Percentiles rank a stretch among this genome's conserved stretches.
These are phyloP conservation scores for Morbakka virulenta DNA, from an alignment of 30 jellyfish, hydroid and myxozoan genomes.

Conservation along the genomic window DNA sequence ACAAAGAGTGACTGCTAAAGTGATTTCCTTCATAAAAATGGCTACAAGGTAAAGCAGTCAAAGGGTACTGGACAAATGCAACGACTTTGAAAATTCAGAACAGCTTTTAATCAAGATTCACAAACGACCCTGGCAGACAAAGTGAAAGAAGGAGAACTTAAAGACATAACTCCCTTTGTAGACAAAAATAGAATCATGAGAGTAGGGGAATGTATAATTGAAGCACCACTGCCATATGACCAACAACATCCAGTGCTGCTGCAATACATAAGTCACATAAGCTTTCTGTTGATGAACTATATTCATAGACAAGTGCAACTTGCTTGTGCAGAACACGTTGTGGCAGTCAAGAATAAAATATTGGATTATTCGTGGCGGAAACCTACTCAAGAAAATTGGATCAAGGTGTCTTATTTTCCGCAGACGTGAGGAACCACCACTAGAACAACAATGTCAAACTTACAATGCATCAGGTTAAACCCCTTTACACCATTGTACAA, in stretches of 20 bases:
- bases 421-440: background rate
- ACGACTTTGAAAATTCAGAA: slow-evolving; percentile 32
- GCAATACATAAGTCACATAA: slow-evolving; percentile 22
- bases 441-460: background rate
- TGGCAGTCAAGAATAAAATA: slow-evolving; percentile 3
- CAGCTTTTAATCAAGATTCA: slow-evolving; percentile 28
- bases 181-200: slow-evolving; percentile 48
- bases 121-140: slow-evolving; percentile 34
- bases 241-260: slow-evolving; percentile 49
- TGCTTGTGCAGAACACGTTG: slow-evolving; percentile 46
- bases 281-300: slow-evolving; percentile 21
- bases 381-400: background rate
- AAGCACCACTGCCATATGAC: slow-evolving; percentile 48
- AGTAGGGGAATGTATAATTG: slow-evolving; percentile 52
- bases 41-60: background rate
- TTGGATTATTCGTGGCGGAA: background rate
- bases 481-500: background rate
- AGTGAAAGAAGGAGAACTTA: slow-evolving; percentile 37
- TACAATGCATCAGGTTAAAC: background rate
- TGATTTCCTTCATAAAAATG: slow-evolving; percentile 16
- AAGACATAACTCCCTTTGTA: slow-evolving; percentile 36
- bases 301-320: slow-evolving; percentile 32
- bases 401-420: background rate
- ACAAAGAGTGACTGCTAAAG: slow-evolving; percentile 30
- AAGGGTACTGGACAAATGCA: slow-evolving; percentile 39